Percentiles rank a stretch among this genome's conserved stretches.
phyloP scores from a whole-genome alignment of 2,797 vertebrate genomes.

The Discoglossus pictus region DNA sequence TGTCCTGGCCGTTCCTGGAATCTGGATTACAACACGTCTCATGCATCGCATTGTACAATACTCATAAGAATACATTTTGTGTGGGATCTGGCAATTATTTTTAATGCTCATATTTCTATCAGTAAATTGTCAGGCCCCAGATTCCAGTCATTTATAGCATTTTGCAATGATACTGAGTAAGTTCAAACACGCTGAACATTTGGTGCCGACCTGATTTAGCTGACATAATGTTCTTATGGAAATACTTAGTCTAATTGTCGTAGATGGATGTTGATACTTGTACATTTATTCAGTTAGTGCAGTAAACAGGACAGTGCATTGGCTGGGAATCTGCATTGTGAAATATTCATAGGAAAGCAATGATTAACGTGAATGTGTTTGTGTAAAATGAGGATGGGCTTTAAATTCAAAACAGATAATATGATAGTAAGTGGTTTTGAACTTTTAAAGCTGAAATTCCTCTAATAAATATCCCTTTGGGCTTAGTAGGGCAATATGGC shows the following conservation, averaged over 20 bases:
- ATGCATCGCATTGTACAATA: too few species aligned
- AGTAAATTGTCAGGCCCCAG: neutral
- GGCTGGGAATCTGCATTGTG: neutral
- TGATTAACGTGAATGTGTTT: slow-evolving; percentile 26
- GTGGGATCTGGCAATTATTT: too few species aligned
- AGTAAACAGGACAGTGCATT: slow-evolving; percentile 31
- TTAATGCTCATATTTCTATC: neutral
- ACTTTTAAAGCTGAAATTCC: slow-evolving; percentile 16
- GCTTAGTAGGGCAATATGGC: too few species aligned
- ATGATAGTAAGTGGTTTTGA: fast-evolving
- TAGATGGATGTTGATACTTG: slow-evolving; percentile 31
- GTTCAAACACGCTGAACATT: slow-evolving; percentile 13
- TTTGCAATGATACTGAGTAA: neutral
- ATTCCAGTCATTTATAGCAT: neutral
- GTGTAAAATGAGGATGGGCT: slow-evolving; percentile 20
- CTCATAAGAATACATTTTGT: too few species aligned
- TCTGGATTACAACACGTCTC: too few species aligned
- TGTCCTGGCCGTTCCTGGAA: too few species aligned
- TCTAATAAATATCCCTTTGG: too few species aligned
- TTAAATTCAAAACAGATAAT: slow-evolving; percentile 15
- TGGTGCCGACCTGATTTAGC: slow-evolving; percentile 11
- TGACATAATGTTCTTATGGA: slow-evolving; percentile 41
- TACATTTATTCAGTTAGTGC: slow-evolving; percentile 10
- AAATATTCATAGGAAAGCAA: slow-evolving; percentile 20
- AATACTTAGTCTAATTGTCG: slow-evolving; percentile 28